Percentiles rank a stretch among this genome's conserved stretches.
phyloP scores from a whole-genome alignment of 2,797 vertebrate species.

The Hirundo rustica region DNA sequence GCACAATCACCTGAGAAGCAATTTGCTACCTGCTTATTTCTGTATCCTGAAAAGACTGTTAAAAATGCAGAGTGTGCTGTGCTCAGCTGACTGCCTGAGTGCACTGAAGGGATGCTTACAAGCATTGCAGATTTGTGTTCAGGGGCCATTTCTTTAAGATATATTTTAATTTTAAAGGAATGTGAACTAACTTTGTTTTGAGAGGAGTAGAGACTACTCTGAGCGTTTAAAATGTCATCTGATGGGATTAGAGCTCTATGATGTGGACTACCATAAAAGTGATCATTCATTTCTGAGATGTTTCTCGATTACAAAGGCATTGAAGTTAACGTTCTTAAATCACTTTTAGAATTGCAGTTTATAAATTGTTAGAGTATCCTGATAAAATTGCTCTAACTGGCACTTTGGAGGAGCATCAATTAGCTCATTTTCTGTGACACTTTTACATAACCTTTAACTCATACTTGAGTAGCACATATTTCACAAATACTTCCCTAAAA shows the following conservation, averaged over 20 bases:
- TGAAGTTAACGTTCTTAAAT: neutral
- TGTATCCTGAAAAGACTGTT: neutral
- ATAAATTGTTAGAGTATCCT: neutral
- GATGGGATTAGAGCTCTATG: neutral
- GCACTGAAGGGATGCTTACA: neutral
- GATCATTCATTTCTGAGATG: neutral
- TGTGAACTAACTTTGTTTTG: neutral
- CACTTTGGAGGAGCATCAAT: neutral
- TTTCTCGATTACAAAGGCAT: neutral
- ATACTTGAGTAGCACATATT: neutral
- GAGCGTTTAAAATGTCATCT: neutral
- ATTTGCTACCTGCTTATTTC: conserved; percentile 18
- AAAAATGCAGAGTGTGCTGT: neutral
- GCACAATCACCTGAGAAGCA: conserved; percentile 41
- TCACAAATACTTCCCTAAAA: neutral
- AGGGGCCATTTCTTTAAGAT: neutral
- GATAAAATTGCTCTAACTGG: neutral
- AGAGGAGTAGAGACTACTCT: neutral
- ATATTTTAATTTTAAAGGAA: neutral
- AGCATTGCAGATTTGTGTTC: neutral
- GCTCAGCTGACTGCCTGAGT: neutral
- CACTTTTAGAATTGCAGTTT: neutral
- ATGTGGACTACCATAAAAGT: neutral
- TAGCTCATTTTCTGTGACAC: neutral
- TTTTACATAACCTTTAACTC: neutral